phyloP scores from a whole-genome alignment of 2,888 invertebrate genomes.

The Lasioglossum oenotherae region DNA sequence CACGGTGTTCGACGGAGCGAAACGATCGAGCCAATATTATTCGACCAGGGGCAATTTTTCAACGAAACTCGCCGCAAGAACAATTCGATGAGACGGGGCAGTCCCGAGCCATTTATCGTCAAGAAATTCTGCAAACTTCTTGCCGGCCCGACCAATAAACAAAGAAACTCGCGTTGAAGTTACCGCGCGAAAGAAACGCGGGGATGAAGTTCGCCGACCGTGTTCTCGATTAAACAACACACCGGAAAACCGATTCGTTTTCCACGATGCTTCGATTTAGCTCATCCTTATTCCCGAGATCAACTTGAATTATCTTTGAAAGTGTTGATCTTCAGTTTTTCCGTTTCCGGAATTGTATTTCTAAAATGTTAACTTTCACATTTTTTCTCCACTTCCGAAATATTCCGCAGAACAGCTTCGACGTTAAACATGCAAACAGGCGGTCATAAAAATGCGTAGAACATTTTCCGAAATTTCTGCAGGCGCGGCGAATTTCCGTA shows the following conservation, averaged over 20 bases:
- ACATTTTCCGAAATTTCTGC: background rate
- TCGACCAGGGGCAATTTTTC: conserved; percentile 57
- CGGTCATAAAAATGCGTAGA: background rate
- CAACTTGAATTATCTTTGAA: too few species aligned
- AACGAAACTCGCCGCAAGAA: conserved; percentile 31
- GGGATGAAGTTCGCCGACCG: conserved; percentile 30
- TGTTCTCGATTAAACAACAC: conserved; percentile 47
- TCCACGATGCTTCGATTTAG: background rate
- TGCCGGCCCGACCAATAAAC: conserved; percentile 21
- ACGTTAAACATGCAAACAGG: background rate
- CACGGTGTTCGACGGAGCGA: conserved; percentile 37
- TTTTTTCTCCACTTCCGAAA: too few species aligned
- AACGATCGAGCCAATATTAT: conserved; percentile 59
- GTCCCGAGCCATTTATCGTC: conserved; percentile 37
- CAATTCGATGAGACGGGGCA: conserved; percentile 17
- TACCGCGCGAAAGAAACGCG: conserved; percentile 26
- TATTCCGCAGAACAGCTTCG: background rate
- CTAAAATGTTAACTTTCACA: too few species aligned
- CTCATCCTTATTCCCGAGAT: too few species aligned
- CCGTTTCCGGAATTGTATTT: too few species aligned
- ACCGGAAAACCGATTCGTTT: conserved; percentile 23
- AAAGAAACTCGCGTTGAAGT: conserved; percentile 38
- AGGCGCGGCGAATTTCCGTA: background rate
- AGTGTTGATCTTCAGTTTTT: background rate
- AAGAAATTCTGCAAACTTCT: conserved; percentile 38